Evolutionary conservation across 2,113 vertebrate species (phyloP), one percentile per base, ranked within the genome.

Genomic region (Pteruthius melanotis): DNA sequence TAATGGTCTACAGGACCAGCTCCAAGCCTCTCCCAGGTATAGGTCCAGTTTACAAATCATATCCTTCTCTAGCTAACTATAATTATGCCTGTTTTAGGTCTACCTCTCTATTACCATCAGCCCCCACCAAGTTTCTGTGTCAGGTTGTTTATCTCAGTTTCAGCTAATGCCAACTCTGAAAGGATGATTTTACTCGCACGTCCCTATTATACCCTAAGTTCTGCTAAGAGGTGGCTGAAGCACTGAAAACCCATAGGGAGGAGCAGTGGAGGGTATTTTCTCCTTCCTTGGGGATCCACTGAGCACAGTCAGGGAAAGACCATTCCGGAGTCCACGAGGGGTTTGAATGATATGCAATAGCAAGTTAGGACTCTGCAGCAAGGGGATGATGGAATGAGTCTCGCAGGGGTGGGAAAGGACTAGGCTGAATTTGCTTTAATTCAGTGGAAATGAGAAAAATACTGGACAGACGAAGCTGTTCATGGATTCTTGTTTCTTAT

Each of bases 311-410:
- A 57, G 35, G 30, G 33, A 54, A 79, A 47, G 56, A 54, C 9
- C 22, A 13, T 75, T 42, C 61, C 57, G 61, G 30, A 78, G 11
- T 30, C 15, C 26, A 18, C 0, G 0, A 82, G 42, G 13, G 11
- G 26, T 66, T 70, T 2, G 6, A 42, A 35, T 23, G 23, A 42
- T 71, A 30, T 65, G 7, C 37, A 59, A 14, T 9, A 57, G 37
- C 19, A 63, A 40, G 31, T 45, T 31, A 53, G 31, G 52, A 66
- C 6, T 76, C 35, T 39, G 45, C 35, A 88, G 53, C 44, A 66
- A 75, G 35, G 13, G 44, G 8, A 35, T 47, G 37, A 39, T 30
- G 31, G 61, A 92, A 49, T 28, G 28, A 53, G 11, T 74, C 44
- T 86, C 11, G 10, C 23, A 37, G 59, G 14, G 6, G 7, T 40